phyloP scores from a whole-genome alignment of 2,888 invertebrate species.

The Tipula lateralis region DNA sequence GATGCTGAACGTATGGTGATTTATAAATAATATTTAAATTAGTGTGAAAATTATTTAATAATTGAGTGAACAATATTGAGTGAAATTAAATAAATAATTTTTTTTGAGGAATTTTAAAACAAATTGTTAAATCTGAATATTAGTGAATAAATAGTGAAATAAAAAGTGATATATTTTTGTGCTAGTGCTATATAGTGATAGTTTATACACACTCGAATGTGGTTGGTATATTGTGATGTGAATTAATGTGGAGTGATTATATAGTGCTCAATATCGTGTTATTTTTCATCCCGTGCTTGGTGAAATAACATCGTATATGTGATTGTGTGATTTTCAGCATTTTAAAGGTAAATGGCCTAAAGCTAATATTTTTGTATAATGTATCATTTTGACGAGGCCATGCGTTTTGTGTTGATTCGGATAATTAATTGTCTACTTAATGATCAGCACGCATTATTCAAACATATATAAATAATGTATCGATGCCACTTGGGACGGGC shows the following conservation, averaged over 20 bases:
- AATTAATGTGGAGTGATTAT: background rate
- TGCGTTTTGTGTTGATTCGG: background rate
- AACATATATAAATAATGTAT: too few species aligned
- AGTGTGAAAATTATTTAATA: background rate
- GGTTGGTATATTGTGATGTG: background rate
- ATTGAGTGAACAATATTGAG: background rate
- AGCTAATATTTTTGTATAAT: background rate
- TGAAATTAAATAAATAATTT: background rate
- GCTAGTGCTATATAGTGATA: background rate
- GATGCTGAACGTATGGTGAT: background rate
- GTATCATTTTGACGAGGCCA: background rate
- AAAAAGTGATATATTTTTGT: background rate
- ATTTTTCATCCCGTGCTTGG: background rate
- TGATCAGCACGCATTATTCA: background rate
- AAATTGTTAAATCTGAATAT: background rate
- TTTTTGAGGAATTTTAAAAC: background rate
- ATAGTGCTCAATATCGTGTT: background rate
- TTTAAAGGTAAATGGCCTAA: background rate
- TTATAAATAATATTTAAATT: background rate
- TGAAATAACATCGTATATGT: background rate
- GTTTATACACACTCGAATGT: background rate
- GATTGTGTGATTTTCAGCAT: background rate
- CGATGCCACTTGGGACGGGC: background rate
- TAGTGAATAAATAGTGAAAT: background rate
- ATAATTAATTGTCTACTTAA: background rate